phyloP scores from a whole-genome alignment of 1,140 invertebrate genomes.

The Drosophila asahinai region DNA sequence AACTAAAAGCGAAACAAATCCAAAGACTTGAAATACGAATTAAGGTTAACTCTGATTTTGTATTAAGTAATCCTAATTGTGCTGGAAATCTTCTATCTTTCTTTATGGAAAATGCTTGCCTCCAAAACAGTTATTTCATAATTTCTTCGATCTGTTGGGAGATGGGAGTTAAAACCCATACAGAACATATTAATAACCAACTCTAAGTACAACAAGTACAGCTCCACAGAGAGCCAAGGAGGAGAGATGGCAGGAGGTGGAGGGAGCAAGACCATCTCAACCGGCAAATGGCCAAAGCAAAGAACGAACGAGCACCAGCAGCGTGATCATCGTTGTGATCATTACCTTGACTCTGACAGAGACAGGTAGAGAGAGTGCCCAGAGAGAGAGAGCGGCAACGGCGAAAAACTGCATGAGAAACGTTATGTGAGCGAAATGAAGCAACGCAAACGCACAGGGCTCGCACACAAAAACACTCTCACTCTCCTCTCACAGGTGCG shows the following conservation, averaged over 20 bases:
- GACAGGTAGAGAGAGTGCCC: conserved; percentile 25
- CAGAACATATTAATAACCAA: conserved; percentile 22
- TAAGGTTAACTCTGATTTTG: conserved; percentile 1
- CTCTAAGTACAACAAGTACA: conserved; percentile 80
- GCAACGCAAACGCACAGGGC: conserved; percentile 54
- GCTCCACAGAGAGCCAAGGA: conserved; percentile 11
- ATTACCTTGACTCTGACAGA: conserved; percentile 84
- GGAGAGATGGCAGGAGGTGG: conserved; percentile 4
- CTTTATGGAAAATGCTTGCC: neutral
- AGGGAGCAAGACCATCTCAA: conserved; percentile 62
- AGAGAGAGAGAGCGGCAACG: conserved; percentile 25
- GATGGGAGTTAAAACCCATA: neutral
- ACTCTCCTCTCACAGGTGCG: conserved; percentile 71
- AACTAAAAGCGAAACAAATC: neutral
- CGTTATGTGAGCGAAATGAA: conserved; percentile 81
- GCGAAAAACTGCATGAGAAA: conserved; percentile 81
- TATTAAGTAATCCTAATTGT: neutral
- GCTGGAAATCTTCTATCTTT: neutral
- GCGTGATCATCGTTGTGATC: conserved; percentile 49
- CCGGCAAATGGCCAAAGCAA: conserved; percentile 77
- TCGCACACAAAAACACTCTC: conserved; percentile 69
- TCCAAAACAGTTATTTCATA: neutral
- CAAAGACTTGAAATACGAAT: neutral
- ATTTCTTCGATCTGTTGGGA: neutral
- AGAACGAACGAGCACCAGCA: conserved; percentile 38